Base-by-base conservation (phyloP, 2,888 invertebrate species). In the Drosophila histrio region DNA sequence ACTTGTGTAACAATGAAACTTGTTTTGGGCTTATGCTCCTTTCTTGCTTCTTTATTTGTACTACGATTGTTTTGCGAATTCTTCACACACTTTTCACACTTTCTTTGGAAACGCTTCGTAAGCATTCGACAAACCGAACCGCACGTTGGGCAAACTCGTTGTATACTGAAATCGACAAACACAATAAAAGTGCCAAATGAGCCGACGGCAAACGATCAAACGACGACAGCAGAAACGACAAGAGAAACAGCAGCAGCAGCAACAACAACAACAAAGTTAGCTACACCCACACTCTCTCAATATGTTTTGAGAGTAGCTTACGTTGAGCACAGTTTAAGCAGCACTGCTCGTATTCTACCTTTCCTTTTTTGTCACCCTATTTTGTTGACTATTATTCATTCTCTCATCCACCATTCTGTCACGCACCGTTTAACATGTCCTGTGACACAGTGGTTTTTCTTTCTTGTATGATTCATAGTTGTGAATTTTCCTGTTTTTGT, bases 71-170 rank as follows among this genome's bases (percentile, higher is more conserved):
- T 47, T 76, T 66, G 85, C 69, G 32, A 80, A 87, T 80, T 80
- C 69, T 87, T 67, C 83, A 68, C 86, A 87, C 87, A 80, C 58
- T 75, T 62, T 46, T 44, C 56, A 77, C 73, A 72, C 77, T 84
- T 77, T 84, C 61, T 64, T 57, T 53, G 44, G 38, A 47, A 81
- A 26, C 43, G 62, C 19, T 26, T 6, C 46, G 34, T 32, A 50
- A 63, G 13, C 28, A 57, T 52, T 53, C 28, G 21, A 28, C 39
- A 57, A 19, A 32, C 41, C 34, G 88, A 81, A 81, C 83, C 68
- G 69, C 57, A 57, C 83, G 87, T 69, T 76, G 41, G 52, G 64
- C 83, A 54, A 66, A 76, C 77, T 82, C 39, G 72, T 44, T 61
- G 65, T 65, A 47, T 58, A 81, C 80, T 81, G 80, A 88, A 73